These are phyloP conservation scores for Diarsia mendica DNA, from an alignment of 2,888 invertebrate genomes.

Conservation along the genomic window DNA sequence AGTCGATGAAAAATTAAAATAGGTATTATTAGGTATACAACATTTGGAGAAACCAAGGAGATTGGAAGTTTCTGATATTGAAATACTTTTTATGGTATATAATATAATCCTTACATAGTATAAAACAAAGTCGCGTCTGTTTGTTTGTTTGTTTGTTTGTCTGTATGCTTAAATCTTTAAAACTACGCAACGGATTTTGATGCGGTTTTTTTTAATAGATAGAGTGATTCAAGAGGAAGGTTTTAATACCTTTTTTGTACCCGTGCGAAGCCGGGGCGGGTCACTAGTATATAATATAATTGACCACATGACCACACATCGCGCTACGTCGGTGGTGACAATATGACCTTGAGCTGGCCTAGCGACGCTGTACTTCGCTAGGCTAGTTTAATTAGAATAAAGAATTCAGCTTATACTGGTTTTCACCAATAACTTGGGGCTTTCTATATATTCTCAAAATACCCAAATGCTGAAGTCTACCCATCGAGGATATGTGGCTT, in stretches of 20 bases:
- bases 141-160: too few species aligned
- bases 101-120: too few species aligned
- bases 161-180: too few species aligned
- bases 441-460: neutral
- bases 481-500: neutral
- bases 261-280: too few species aligned
- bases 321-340: neutral
- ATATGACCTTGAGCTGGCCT: neutral
- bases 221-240: too few species aligned
- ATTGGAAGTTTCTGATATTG: slow-evolving; percentile 8
- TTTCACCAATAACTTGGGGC: neutral
- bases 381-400: neutral
- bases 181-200: too few species aligned
- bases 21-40: neutral
- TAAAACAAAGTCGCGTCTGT: too few species aligned
- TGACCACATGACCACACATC: neutral
- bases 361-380: neutral
- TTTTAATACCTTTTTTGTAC: too few species aligned
- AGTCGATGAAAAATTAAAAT: slow-evolving; percentile 4
- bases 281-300: too few species aligned
- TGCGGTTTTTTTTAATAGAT: too few species aligned
- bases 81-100: neutral
- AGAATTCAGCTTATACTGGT: neutral
- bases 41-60: neutral
- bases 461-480: neutral